These are phyloP conservation scores for Neodontobutis hainanensis DNA, from an alignment of 2,113 vertebrate genomes.

Conservation along the genomic window DNA sequence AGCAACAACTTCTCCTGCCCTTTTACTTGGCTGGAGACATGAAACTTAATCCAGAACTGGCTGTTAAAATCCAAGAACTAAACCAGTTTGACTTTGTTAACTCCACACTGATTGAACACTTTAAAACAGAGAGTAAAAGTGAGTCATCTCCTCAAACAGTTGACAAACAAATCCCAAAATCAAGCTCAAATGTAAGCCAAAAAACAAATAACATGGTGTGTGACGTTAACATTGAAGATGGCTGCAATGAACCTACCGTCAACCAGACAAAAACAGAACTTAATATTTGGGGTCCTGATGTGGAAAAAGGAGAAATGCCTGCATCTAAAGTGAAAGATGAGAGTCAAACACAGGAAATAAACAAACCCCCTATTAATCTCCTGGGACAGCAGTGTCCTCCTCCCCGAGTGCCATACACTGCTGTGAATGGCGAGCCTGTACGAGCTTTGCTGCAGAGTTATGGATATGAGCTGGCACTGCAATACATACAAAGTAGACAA, in stretches of 20 bases:
- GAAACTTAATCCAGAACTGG: slow-evolving; percentile 89
- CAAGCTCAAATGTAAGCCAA: slow-evolving; percentile 34
- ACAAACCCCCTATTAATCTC: slow-evolving; percentile 48
- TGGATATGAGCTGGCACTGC: slow-evolving; percentile 95
- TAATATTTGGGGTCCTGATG: slow-evolving; percentile 4
- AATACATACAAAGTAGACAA: slow-evolving; percentile 95
- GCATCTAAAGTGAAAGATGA: slow-evolving; percentile 53
- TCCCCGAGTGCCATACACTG: slow-evolving; percentile 92
- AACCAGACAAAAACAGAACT: slow-evolving; percentile 42
- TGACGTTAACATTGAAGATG: slow-evolving; percentile 39
- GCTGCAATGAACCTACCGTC: slow-evolving; percentile 21
- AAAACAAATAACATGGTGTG: slow-evolving; percentile 52
- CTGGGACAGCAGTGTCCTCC: slow-evolving; percentile 83
- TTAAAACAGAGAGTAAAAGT: slow-evolving; percentile 49
- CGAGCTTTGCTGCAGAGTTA: slow-evolving; percentile 94
- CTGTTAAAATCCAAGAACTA: slow-evolving; percentile 81
- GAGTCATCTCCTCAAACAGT: slow-evolving; percentile 34
- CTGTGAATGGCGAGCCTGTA: slow-evolving; percentile 87
- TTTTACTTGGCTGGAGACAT: slow-evolving; percentile 98
- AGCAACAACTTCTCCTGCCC: slow-evolving; percentile 94
- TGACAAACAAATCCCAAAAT: slow-evolving; percentile 46
- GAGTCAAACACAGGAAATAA: slow-evolving; percentile 78
- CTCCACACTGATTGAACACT: slow-evolving; percentile 70
- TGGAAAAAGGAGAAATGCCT: slow-evolving; percentile 48
- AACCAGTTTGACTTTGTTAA: slow-evolving; percentile 74